Evolutionary conservation across 2,113 vertebrate genomes (phyloP).

Genomic region (Rhineura floridana): DNA sequence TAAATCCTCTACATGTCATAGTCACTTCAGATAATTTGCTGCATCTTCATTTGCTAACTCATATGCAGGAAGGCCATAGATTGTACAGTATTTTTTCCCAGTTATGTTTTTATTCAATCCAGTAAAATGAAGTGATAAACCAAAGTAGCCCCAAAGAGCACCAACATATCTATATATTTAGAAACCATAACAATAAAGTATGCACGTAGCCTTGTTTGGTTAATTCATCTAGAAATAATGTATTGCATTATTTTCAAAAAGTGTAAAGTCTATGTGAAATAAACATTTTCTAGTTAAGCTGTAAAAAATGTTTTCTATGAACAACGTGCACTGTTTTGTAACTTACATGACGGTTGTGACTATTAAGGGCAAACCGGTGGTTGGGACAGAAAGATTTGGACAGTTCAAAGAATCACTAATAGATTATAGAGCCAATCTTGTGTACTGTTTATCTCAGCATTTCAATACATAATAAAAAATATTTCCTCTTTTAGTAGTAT

Average conservation of each 20-base stretch:
- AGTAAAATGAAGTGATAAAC: neutral
- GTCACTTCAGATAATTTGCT: neutral
- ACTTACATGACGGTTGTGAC: neutral
- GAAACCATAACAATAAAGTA: neutral
- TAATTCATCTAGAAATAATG: neutral
- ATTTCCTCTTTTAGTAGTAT: neutral
- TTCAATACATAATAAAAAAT: neutral
- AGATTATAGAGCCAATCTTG: neutral
- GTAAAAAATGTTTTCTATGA: neutral
- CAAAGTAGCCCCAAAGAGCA: neutral
- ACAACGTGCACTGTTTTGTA: neutral
- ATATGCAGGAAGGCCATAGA: neutral
- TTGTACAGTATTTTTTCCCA: neutral
- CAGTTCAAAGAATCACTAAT: neutral
- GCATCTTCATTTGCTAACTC: neutral
- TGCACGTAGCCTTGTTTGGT: neutral
- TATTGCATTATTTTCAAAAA: neutral
- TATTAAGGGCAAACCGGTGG: neutral
- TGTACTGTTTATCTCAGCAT: neutral
- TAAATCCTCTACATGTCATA: neutral
- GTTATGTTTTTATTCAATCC: neutral
- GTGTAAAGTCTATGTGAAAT: neutral
- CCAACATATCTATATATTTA: neutral
- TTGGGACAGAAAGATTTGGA: neutral
- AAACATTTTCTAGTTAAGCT: neutral